Evolutionary conservation across 2,113 vertebrate genomes (phyloP), one percentile per base, ranked within the genome.

Genomic region (Reinhardtius hippoglossoides): DNA sequence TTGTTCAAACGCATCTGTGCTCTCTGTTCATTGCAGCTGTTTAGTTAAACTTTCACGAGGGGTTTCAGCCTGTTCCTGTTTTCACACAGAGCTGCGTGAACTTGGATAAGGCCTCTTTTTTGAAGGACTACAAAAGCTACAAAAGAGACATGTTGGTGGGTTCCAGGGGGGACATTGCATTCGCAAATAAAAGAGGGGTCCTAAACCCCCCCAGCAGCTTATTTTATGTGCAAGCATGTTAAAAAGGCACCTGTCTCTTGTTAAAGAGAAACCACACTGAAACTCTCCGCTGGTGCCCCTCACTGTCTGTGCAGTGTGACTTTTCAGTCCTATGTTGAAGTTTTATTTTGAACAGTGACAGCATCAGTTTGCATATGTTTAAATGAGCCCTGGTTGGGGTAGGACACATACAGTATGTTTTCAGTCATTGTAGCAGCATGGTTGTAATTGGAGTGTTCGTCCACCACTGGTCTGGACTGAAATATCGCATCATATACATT

Each of bases 211-310:
- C 76, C 67, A 64, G 74, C 85, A 75, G 74, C 61, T 74, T 54
- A 48, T 70, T 76, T 63, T 76, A 81, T 77, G 80, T 81, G 67
- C 44, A 61, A 48, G 46, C 46, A 50, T 50, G 46, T 50, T 42
- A 48, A 81, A 85, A 63, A 76, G 60, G 54, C 93, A 92, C 89
- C 90, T 94, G 91, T 87, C 74, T 71, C 85, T 90, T 27, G 67
- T 90, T 86, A 90, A 88, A 89, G 35, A 42, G 8, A 40, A 72
- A 13, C 50, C 70, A n/a, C 58, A 56, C 23, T 8, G 66, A 67
- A 73, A 67, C 66, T 27, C 15, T 50, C 21, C 24, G 15, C 23
- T 52, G 64, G 40, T 71, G 63, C 58, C 21, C 40, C 46, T 59
- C 7, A 20, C 40, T 21, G 52, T 73, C 31, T 31, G 46, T 14